Conservation (phyloP, 2,113 vertebrate species). For the Empidonax alnorum region DNA sequence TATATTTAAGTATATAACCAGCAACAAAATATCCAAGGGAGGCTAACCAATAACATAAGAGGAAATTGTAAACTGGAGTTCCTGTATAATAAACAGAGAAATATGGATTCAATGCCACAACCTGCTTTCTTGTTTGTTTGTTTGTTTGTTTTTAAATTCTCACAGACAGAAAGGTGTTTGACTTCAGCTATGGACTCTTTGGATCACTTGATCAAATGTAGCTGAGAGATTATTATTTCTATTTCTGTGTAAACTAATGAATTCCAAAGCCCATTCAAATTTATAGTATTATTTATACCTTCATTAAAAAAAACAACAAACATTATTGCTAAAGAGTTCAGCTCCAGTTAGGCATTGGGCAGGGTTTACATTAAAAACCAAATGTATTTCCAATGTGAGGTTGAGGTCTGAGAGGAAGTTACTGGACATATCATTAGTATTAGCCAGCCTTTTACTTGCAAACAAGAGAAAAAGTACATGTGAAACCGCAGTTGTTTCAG, state of each 20-base stretch:
- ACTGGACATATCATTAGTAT: not conserved
- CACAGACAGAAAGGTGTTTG: constrained; percentile 3
- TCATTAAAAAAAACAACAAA: constrained; percentile 15
- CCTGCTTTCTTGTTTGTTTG: not conserved
- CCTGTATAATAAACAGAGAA: not conserved
- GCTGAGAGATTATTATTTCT: constrained; percentile 31
- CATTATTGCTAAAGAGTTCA: not conserved
- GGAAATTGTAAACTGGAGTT: not conserved
- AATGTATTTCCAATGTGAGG: not conserved
- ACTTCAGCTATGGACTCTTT: not conserved
- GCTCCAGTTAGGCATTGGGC: not conserved
- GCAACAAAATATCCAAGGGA: constrained; percentile 23
- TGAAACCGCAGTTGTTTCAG: not conserved
- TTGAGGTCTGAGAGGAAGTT: not conserved
- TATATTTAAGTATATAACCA: not conserved
- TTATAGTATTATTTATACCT: not conserved
- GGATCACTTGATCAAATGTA: not conserved
- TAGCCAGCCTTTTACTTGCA: not conserved
- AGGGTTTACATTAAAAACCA: not conserved
- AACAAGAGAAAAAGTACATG: not conserved
- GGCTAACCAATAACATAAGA: not conserved
- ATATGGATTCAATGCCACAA: not conserved
- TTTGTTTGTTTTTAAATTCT: not conserved
- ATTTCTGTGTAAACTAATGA: not conserved
- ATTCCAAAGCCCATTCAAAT: constrained; percentile 33